These are phyloP conservation scores for Dichetophora obliterata DNA, from an alignment of 2,888 invertebrate species.

Conservation along the genomic window DNA sequence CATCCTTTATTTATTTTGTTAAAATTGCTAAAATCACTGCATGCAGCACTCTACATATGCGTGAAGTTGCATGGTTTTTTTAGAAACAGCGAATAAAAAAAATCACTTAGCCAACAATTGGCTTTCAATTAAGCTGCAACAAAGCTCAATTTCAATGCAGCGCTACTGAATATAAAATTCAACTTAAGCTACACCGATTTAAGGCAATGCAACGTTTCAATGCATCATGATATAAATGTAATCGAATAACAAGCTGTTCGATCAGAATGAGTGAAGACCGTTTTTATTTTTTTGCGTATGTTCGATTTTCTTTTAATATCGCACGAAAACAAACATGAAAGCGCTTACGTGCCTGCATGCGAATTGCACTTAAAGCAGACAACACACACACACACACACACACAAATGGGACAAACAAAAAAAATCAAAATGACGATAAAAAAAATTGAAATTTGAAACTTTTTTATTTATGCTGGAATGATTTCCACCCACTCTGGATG, in stretches of 20 bases:
- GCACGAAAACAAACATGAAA: constrained; percentile 9
- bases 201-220: not conserved
- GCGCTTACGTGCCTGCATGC: not conserved
- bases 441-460: constrained; percentile 3
- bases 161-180: not conserved
- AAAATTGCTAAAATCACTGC: no score
- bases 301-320: not conserved
- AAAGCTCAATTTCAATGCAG: no score
- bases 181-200: not conserved
- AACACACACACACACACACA: not conserved
- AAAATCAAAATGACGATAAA: not conserved
- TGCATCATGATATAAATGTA: not conserved
- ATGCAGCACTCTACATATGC: no score
- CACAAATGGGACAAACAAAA: not conserved
- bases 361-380: not conserved
- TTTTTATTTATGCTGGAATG: constrained; percentile 5
- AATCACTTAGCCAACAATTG: no score
- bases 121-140: no score
- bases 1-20: no score
- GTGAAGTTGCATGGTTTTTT: no score
- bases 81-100: no score
- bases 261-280: not conserved
- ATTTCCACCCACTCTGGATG: not conserved
- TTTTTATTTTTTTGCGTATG: not conserved
- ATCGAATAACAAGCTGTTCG: not conserved